Conservation (phyloP, 2,113 vertebrate genomes). For the Xiphias gladius region DNA sequence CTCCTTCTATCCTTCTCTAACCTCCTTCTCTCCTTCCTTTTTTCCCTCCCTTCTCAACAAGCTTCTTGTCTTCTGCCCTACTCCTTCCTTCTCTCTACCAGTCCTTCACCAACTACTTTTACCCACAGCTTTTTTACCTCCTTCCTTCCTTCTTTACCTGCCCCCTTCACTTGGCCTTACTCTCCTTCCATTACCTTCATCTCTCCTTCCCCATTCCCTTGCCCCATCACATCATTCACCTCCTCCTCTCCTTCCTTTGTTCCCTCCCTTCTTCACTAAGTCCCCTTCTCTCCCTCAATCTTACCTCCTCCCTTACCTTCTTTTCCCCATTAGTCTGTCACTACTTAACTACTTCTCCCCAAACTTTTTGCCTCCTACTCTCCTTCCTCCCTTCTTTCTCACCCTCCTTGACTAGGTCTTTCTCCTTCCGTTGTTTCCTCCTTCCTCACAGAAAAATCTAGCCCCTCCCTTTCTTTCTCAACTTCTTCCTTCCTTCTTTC, state of each 20-base stretch:
- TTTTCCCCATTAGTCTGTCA: too few relatives aligned
- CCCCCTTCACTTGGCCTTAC: neutral
- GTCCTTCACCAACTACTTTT: neutral
- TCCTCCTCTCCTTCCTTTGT: neutral
- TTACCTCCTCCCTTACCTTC: neutral
- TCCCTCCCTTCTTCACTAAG: neutral
- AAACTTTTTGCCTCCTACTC: neutral
- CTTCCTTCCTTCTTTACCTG: neutral
- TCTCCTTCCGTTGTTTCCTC: neutral
- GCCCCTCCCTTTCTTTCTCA: neutral
- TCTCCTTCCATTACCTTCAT: conserved; percentile 6
- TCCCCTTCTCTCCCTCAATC: too few relatives aligned
- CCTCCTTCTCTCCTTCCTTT: neutral
- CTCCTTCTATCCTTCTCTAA: neutral
- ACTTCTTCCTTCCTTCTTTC: neutral
- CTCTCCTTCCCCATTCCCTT: too few relatives aligned
- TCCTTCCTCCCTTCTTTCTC: neutral
- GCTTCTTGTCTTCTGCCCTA: neutral
- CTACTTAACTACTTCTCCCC: too few relatives aligned
- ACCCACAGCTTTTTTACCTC: neutral
- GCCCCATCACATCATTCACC: neutral
- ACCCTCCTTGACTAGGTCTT: neutral
- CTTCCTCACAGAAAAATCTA: neutral
- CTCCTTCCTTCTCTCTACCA: neutral
- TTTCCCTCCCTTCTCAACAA: neutral